phyloP scores from a whole-genome alignment of 1,140 invertebrate genomes.

The Tetragnatha versicolor region DNA sequence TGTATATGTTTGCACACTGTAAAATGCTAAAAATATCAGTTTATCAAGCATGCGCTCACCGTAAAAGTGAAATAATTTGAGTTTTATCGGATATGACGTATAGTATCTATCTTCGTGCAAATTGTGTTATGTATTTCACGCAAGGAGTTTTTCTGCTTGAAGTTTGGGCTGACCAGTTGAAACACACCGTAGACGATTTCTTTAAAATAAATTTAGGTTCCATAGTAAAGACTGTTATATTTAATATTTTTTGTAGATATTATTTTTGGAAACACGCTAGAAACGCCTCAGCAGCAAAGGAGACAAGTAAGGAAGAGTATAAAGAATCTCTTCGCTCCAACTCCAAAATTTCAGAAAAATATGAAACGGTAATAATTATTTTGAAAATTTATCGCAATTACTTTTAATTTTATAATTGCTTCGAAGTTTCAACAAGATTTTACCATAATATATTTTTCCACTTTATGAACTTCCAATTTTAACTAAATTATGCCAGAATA shows the following conservation, averaged over 20 bases:
- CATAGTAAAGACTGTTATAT: no score
- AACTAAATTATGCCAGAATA: neutral
- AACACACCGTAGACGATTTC: no score
- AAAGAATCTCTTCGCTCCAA: conserved; percentile 90
- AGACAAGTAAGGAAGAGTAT: conserved; percentile 87
- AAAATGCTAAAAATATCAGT: no score
- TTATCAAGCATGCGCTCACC: no score
- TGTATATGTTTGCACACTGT: no score
- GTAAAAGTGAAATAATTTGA: no score
- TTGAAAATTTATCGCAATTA: neutral
- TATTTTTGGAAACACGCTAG: conserved; percentile 8
- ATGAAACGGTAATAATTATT: conserved; percentile 74
- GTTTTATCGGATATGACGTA: no score
- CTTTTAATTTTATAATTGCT: neutral
- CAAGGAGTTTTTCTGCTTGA: no score
- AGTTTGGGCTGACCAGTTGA: no score
- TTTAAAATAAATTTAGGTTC: no score
- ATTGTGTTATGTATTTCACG: no score
- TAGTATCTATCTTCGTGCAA: no score
- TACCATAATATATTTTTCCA: neutral
- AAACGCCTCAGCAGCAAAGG: conserved; percentile 68
- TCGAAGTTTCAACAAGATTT: neutral
- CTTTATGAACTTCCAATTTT: neutral
- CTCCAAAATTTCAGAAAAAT: conserved; percentile 94
- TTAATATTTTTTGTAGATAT: conserved; percentile 5